Percentiles rank a stretch among this genome's conserved stretches.
These are phyloP conservation scores for Eristalinus sepulchralis DNA, from an alignment of 2,888 invertebrate genomes.

Conservation along the genomic window DNA sequence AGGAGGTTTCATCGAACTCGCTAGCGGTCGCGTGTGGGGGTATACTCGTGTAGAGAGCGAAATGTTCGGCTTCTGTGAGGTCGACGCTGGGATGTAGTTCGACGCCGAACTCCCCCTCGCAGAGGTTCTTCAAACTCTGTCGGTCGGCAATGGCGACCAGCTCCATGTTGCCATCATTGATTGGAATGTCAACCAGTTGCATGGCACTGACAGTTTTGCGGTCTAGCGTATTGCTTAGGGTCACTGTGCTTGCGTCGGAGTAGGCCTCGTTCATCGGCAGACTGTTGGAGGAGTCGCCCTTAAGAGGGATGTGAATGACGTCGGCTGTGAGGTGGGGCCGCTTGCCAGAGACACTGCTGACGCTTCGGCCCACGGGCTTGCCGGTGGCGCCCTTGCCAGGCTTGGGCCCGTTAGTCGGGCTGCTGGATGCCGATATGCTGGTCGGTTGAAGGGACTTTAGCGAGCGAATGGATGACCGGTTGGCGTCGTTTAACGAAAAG, in stretches of 20 bases:
- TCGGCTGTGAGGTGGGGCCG: constrained; percentile 84
- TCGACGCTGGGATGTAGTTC: constrained; percentile 83
- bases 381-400: constrained; percentile 76
- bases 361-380: constrained; percentile 83
- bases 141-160: constrained; percentile 83
- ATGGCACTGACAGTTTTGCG: constrained; percentile 80
- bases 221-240: constrained; percentile 79
- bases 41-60: constrained; percentile 92
- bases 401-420: constrained; percentile 74
- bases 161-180: constrained; percentile 82
- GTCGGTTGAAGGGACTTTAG: constrained; percentile 77
- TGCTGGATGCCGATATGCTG: constrained; percentile 79
- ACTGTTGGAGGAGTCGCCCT: constrained; percentile 83
- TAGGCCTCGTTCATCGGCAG: constrained; percentile 82
- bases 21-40: constrained; percentile 93
- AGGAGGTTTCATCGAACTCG: constrained; percentile 93
- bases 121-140: constrained; percentile 80
- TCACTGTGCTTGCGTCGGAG: constrained; percentile 79
- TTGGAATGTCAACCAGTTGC: constrained; percentile 80
- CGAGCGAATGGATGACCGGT: constrained; percentile 78
- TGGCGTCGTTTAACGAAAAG: constrained; percentile 76
- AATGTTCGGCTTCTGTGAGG: constrained; percentile 93
- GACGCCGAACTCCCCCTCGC: constrained; percentile 80
- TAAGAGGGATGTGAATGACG: constrained; percentile 86
- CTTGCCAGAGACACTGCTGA: constrained; percentile 84